These are phyloP conservation scores for Leptopilina myrica DNA, from an alignment of 2,888 invertebrate species.

Conservation along the genomic window DNA sequence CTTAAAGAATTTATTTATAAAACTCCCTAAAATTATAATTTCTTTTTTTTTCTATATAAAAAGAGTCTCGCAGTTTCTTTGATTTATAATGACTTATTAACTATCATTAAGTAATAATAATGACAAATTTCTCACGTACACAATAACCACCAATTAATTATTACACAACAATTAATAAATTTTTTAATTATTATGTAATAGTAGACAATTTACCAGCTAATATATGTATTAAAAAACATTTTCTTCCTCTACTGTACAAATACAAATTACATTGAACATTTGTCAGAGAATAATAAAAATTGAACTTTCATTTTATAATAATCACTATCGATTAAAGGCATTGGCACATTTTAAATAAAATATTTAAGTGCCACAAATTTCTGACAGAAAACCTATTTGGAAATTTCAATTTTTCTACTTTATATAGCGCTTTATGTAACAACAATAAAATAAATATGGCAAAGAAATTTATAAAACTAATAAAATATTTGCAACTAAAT, in stretches of 20 bases:
- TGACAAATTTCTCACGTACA: too few relatives aligned
- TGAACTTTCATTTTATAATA: constrained; percentile 12
- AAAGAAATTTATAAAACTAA: neutral
- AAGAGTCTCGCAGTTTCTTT: neutral
- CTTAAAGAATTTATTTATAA: neutral
- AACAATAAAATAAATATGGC: neutral
- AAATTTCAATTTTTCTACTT: neutral
- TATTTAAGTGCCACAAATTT: neutral
- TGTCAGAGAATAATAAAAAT: neutral
- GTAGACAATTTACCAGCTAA: too few relatives aligned
- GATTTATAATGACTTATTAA: too few relatives aligned
- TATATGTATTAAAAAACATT: neutral
- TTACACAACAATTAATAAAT: too few relatives aligned
- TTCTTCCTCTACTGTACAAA: neutral
- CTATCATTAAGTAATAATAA: too few relatives aligned
- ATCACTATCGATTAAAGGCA: constrained; percentile 30
- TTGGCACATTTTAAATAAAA: neutral
- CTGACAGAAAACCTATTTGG: neutral
- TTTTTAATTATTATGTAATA: too few relatives aligned
- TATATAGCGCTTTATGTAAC: neutral
- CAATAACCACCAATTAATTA: too few relatives aligned
- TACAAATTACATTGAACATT: constrained; percentile 6
- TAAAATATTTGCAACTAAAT: neutral
- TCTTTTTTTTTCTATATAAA: neutral
- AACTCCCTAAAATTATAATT: constrained; percentile 5